phyloP scores from a whole-genome alignment of 2,888 invertebrate genomes.

The Trichogramma dendrolimi region DNA sequence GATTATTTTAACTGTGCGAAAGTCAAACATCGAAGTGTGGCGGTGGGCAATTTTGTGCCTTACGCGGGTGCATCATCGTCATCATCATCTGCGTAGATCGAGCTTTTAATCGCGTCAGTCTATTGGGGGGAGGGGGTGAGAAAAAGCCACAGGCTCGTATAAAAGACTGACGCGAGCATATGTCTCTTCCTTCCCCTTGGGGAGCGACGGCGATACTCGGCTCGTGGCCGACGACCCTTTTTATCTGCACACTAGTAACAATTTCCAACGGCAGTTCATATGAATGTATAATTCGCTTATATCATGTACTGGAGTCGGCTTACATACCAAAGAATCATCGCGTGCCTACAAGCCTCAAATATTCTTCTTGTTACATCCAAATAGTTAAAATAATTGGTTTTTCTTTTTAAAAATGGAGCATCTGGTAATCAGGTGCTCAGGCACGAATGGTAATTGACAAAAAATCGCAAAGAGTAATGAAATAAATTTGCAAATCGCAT shows the following conservation, averaged over 20 bases:
- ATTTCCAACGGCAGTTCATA: neutral
- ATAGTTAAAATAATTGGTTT: no score
- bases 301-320: no score
- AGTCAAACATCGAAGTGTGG: conserved; percentile 36
- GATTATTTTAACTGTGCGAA: conserved; percentile 45
- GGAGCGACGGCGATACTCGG: conserved; percentile 9
- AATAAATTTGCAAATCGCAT: no score
- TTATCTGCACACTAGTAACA: neutral
- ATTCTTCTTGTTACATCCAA: no score
- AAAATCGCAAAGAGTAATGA: no score
- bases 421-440: no score
- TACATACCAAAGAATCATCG: no score
- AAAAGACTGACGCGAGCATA: conserved; percentile 11
- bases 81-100: neutral
- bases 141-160: conserved; percentile 20
- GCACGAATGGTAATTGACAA: no score
- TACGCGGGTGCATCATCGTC: neutral
- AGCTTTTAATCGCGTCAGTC: no score
- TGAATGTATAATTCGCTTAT: no score
- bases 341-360: no score
- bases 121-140: conserved; percentile 31
- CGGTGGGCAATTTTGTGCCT: neutral
- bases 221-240: neutral
- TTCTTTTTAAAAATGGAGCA: no score
- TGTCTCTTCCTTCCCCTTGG: conserved; percentile 12